Evolutionary conservation across 2,113 vertebrate species (phyloP), one percentile per base, ranked within the genome.

Genomic region (Ptilonorhynchus violaceus): DNA sequence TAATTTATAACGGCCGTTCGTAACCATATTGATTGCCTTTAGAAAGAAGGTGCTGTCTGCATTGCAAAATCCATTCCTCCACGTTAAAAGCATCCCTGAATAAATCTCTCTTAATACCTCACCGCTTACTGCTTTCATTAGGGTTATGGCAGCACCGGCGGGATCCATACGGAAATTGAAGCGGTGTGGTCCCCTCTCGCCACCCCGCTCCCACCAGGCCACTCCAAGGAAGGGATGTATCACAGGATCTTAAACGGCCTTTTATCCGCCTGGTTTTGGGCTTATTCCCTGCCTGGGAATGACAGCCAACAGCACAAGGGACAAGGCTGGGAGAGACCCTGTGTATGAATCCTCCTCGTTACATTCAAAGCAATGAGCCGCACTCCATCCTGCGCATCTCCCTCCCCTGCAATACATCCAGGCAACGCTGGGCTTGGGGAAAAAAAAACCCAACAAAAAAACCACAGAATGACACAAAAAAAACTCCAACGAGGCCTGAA

Each of bases 101-200:
- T 98, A 98, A 98, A 98, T 98, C 98, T 97, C 97, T 85, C 97
- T 97, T 98, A 98, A 98, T 97, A 95, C 97, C 79, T 73, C 60
- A 44, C 97, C 86, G 97, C 97, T 98, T 97, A 97, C 98, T 94
- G 97, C 98, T 97, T 98, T 98, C 98, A 98, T 98, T 98, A 98
- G 97, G 97, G 98, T 96, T 97, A 97, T 63, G 82, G 98, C 97
- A 96, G 96, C 74, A 95, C 97, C 86, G 78, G 94, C 69, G 89
- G 97, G 97, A 98, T 98, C 97, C 94, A 96, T 97, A 96, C 60
- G 94, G 97, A 97, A 97, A 98, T 97, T 84, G 94, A 98, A 97
- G 96, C 23, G 42, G 93, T 95, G 86, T 83, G 72, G 94, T 88
- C 95, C 60, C 75, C 83, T 91, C 96, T 95, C 70, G 50, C 72